phyloP scores from a whole-genome alignment of 1,140 invertebrate genomes.

The Pogonomyrmex barbatus region DNA sequence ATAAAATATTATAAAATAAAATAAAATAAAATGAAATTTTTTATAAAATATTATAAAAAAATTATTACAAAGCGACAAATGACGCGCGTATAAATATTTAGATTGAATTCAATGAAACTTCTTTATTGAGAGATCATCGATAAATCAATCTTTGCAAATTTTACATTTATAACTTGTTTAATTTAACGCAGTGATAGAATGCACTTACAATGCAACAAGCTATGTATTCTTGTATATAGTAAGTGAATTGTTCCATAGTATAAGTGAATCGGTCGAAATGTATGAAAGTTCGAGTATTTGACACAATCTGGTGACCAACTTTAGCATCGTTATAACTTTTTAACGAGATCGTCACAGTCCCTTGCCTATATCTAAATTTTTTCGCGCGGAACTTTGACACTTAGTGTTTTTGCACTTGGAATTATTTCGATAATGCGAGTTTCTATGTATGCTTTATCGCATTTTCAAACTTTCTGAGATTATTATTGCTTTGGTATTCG shows the following conservation, averaged over 20 bases:
- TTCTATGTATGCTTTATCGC: neutral
- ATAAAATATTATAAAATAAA: too few species aligned
- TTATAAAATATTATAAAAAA: neutral
- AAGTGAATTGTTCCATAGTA: too few species aligned
- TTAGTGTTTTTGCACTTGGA: slow-evolving; percentile 28
- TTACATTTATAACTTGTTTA: neutral
- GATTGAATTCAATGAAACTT: neutral
- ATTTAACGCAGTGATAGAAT: neutral
- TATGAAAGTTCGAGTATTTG: slow-evolving; percentile 28
- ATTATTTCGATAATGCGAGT: slow-evolving; percentile 38
- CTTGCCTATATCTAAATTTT: slow-evolving; percentile 41
- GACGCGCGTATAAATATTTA: neutral
- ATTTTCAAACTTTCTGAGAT: neutral
- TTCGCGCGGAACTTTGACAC: slow-evolving; percentile 11
- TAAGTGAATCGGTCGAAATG: slow-evolving; percentile 4
- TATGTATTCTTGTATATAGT: too few species aligned
- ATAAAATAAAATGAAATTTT: too few species aligned
- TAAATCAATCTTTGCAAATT: slow-evolving; percentile 18
- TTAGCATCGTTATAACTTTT: slow-evolving; percentile 49
- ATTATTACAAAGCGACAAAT: slow-evolving; percentile 9
- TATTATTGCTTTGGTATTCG: slow-evolving; percentile 20
- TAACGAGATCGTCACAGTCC: slow-evolving; percentile 34
- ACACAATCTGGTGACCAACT: slow-evolving; percentile 43
- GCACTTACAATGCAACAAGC: slow-evolving; percentile 10
- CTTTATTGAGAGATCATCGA: neutral